Percentiles rank a stretch among this genome's conserved stretches.
Conservation (phyloP, 2,888 invertebrate species). For the Yponomeuta malinellus region DNA sequence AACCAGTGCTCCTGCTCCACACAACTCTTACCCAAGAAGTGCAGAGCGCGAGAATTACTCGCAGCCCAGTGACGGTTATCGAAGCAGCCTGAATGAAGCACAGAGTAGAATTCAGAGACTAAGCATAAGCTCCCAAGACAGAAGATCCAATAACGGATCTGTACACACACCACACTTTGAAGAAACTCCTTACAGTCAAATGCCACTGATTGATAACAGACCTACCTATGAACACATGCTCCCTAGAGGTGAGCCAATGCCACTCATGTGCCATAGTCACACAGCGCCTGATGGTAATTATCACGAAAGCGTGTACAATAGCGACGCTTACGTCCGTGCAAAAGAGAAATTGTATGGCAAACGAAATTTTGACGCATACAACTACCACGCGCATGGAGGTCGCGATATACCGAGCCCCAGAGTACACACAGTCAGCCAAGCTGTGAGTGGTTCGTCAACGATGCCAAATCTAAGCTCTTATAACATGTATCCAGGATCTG, state of each 20-base stretch:
- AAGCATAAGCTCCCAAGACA: slow-evolving; percentile 59
- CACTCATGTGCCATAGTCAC: slow-evolving; percentile 32
- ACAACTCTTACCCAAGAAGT: slow-evolving; percentile 46
- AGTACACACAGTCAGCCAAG: slow-evolving; percentile 64
- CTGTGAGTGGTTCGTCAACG: slow-evolving; percentile 60
- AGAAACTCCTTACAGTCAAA: slow-evolving; percentile 45
- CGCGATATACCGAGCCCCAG: slow-evolving; percentile 54
- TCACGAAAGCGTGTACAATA: slow-evolving; percentile 56
- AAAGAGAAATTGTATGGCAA: slow-evolving; percentile 64
- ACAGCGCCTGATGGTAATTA: slow-evolving; percentile 52
- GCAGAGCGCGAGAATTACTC: slow-evolving; percentile 49
- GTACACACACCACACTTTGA: slow-evolving; percentile 51
- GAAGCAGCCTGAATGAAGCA: slow-evolving; percentile 50
- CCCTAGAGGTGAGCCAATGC: slow-evolving; percentile 50
- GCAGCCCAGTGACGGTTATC: slow-evolving; percentile 47
- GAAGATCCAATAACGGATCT: slow-evolving; percentile 52
- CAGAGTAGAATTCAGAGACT: slow-evolving; percentile 57
- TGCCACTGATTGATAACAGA: slow-evolving; percentile 45
- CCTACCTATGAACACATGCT: slow-evolving; percentile 53
- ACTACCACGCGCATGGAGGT: slow-evolving; percentile 56
- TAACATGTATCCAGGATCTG: slow-evolving; percentile 45
- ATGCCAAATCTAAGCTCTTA: slow-evolving; percentile 69
- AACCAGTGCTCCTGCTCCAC: slow-evolving; percentile 38
- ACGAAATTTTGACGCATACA: slow-evolving; percentile 60
- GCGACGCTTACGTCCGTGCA: slow-evolving; percentile 52